Evolutionary conservation across 2,113 vertebrate genomes (phyloP).

Genomic region (Microtus richardsoni): DNA sequence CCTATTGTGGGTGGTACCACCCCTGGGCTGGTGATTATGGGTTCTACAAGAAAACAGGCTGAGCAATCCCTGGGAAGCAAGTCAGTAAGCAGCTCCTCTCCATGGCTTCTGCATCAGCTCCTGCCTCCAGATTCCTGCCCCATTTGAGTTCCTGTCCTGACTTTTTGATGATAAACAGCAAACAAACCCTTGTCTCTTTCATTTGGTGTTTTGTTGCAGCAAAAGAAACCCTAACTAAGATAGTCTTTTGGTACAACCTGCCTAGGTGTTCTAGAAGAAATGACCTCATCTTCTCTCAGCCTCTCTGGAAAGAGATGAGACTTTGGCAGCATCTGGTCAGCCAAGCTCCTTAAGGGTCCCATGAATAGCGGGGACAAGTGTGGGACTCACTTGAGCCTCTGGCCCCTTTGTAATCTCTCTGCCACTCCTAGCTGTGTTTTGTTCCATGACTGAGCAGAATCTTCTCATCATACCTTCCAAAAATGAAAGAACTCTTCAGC

Average conservation of each 20-base stretch:
- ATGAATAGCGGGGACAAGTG: neutral
- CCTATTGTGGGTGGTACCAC: neutral
- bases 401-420: accelerated
- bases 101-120: neutral
- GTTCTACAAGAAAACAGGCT: neutral
- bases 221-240: neutral
- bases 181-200: neutral
- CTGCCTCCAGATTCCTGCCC: neutral
- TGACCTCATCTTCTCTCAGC: neutral
- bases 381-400: neutral
- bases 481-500: neutral
- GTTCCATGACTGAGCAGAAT: neutral
- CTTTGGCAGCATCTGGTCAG: neutral
- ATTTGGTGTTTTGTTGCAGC: neutral
- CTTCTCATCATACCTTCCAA: neutral
- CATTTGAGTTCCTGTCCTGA: neutral
- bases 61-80: neutral
- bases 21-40: neutral
- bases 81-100: neutral
- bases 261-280: neutral
- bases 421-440: accelerated
- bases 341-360: neutral
- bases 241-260: neutral
- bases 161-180: neutral
- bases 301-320: neutral